Conservation (phyloP, 2,888 invertebrate species). For the Panopea generosa region DNA sequence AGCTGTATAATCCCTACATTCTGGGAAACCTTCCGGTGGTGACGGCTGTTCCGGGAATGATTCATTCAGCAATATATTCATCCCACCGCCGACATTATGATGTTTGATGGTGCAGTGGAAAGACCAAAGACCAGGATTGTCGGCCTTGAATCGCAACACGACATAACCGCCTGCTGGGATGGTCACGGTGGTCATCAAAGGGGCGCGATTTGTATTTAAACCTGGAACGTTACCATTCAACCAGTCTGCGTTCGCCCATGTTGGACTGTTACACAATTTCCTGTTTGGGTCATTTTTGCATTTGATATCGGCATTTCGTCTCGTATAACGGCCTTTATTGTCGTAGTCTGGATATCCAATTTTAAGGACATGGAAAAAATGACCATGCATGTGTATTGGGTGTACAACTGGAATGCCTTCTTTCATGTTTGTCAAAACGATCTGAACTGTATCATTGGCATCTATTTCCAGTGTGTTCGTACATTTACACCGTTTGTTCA, state of each 20-base stretch:
- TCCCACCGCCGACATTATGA: constrained; percentile 77
- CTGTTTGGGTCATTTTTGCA: constrained; percentile 50
- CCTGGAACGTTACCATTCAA: constrained; percentile 71
- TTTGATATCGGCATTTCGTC: constrained; percentile 65
- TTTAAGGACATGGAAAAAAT: no score
- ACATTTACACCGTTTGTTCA: constrained; percentile 70
- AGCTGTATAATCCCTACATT: no score
- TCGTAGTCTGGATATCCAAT: constrained; percentile 49
- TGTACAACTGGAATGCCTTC: constrained; percentile 76
- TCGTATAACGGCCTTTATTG: constrained; percentile 59
- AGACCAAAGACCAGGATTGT: no score
- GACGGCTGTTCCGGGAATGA: constrained; percentile 64
- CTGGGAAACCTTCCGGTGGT: constrained; percentile 72
- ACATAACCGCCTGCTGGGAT: constrained; percentile 82
- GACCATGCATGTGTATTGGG: constrained; percentile 81
- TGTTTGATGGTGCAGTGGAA: constrained; percentile 82
- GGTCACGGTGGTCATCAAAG: constrained; percentile 80
- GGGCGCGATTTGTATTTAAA: constrained; percentile 70
- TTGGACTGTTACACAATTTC: constrained; percentile 75
- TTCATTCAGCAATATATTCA: constrained; percentile 79
- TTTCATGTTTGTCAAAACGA: constrained; percentile 76
- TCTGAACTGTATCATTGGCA: constrained; percentile 72
- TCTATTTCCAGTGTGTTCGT: constrained; percentile 68
- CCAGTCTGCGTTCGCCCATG: constrained; percentile 76
- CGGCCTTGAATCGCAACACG: constrained; percentile 78